Evolutionary conservation across 1,140 invertebrate species (phyloP), one percentile per base, ranked within the genome.

Genomic region (Charaxes varanes): DNA sequence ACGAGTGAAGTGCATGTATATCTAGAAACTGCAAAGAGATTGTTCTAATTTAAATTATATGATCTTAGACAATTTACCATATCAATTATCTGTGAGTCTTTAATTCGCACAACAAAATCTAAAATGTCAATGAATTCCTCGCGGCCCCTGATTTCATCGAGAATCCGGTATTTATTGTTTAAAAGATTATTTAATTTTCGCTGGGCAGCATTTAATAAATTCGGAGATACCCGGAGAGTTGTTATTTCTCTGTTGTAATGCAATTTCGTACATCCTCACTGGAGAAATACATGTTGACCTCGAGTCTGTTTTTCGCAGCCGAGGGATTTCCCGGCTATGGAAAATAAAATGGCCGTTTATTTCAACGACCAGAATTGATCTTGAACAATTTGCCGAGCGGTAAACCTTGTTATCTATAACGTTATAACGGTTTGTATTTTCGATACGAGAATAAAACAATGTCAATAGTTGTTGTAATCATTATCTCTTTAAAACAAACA

Each of bases 11-110:
- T 11, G 2, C 35, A 35, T 1, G 41, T 36, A 18, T 35, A 22
- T n/a, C 19, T 33, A 14, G 36, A 40, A 3, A 28, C 15, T 11
- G 22, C 22, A 12, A 38, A 50, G 7, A 34, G 15, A 28, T 14
- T 23, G 1, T 23, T 16, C 13, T 10, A 8, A 32, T 34, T 7
- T 6, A 16, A 6, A 6, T 11, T 6, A 35, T 18, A 14, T n/a
- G 4, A 11, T 22, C 3, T 18, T 6, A 36, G n/a, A 12, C 24
- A 50, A 11, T 31, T 33, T 19, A 37, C 7, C 6, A 22, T 2
- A 8, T 30, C 12, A 11, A 16, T 6, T 2, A 36, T 1, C 5
- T 50, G 14, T n/a, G n/a, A n/a, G n/a, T n/a, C n/a, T n/a, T n/a
- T n/a, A n/a, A n/a, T n/a, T n/a, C n/a, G n/a, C n/a, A n/a, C n/a